A percentile compares a stretch with the other conserved stretches of the same genome.
These are phyloP conservation scores for Atrina japonica DNA, from an alignment of 2,888 invertebrate genomes.

Conservation along the genomic window DNA sequence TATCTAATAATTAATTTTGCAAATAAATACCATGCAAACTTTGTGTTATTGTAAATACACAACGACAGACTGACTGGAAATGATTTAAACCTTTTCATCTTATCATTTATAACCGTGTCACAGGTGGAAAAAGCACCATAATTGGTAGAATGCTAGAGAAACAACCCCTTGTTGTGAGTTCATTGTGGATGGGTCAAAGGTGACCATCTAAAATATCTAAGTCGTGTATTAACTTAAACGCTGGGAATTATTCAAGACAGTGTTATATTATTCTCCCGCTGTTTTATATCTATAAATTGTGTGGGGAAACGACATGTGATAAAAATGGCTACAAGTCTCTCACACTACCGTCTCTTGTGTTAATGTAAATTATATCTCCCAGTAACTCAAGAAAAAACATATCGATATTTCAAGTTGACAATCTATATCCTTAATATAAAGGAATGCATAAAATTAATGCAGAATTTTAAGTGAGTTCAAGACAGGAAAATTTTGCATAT, in stretches of 20 bases:
- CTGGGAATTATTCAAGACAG: background rate
- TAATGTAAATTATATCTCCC: slow-evolving; percentile 1
- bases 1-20: slow-evolving; percentile 3
- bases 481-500: no score
- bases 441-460: no score
- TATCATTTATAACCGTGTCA: no score
- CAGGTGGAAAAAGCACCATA: background rate
- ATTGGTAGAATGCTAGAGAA: background rate
- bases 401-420: no score
- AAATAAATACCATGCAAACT: background rate
- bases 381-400: background rate
- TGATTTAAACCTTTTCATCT: no score
- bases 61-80: no score
- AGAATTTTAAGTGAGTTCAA: no score
- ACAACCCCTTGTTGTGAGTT: slow-evolving; percentile 1
- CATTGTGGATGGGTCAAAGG: background rate
- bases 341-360: background rate
- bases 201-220: background rate
- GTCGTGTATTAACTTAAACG: slow-evolving; percentile 8
- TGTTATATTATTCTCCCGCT: background rate
- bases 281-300: slow-evolving; percentile 2
- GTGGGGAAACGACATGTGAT: background rate
- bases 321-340: background rate
- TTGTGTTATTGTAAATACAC: slow-evolving; percentile 2
- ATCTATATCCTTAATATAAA: no score